Percentiles rank a stretch among this genome's conserved stretches.
Evolutionary conservation across 2,113 vertebrate genomes (phyloP).

Genomic region (Rhineura floridana): DNA sequence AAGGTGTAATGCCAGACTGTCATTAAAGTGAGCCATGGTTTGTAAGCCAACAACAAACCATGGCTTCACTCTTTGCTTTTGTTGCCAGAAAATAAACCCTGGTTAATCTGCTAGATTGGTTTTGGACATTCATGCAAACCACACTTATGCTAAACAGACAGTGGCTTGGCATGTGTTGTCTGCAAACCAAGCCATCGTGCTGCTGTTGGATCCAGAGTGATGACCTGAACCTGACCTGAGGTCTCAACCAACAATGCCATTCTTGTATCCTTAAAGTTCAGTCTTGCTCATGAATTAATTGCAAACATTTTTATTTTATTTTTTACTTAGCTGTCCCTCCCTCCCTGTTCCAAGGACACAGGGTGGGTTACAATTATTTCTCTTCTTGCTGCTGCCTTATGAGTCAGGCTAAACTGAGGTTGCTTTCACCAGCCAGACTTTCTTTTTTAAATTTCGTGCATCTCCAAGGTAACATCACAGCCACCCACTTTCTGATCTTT

Average conservation of each 20-base stretch:
- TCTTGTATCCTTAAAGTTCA: not conserved
- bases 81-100: too few relatives aligned
- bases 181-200: not conserved
- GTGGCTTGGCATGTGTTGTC: too few relatives aligned
- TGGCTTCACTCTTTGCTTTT: too few relatives aligned
- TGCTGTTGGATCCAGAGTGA: not conserved
- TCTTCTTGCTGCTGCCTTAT: not conserved
- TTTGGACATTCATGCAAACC: too few relatives aligned
- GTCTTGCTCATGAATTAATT: not conserved
- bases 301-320: too few relatives aligned
- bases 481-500: not conserved
- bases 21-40: too few relatives aligned
- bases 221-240: not conserved
- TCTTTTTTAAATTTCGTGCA: not conserved
- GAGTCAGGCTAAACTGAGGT: not conserved
- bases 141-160: too few relatives aligned
- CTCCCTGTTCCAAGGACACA: not conserved
- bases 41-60: too few relatives aligned
- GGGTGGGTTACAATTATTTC: not conserved
- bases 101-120: too few relatives aligned
- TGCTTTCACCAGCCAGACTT: not conserved
- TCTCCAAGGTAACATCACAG: constrained; percentile 5
- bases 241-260: not conserved
- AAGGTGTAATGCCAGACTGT: too few relatives aligned
- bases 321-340: not conserved